Evolutionary conservation across 2,113 vertebrate species (phyloP).

Genomic region (Rhinoderma darwinii): DNA sequence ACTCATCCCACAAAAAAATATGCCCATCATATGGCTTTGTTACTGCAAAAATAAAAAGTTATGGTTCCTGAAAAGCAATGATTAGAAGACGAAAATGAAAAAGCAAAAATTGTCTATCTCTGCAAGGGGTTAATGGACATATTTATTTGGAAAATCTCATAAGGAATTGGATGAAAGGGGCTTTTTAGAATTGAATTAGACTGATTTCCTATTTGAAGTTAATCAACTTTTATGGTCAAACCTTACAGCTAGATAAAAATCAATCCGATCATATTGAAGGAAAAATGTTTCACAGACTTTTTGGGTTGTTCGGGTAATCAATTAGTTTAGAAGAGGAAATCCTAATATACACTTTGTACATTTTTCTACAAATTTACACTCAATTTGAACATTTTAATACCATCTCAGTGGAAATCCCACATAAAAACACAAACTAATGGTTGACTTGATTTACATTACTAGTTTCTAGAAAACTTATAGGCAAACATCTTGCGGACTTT

Average conservation of each 20-base stretch:
- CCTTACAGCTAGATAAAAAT: neutral
- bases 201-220: neutral
- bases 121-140: no score
- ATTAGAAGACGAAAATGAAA: no score
- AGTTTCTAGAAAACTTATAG: neutral
- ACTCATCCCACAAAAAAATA: no score
- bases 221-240: neutral
- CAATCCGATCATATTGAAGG: neutral
- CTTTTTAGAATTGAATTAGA: no score
- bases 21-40: no score
- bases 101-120: no score
- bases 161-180: no score
- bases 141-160: no score
- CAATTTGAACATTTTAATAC: neutral
- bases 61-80: no score
- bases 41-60: no score
- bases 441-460: neutral
- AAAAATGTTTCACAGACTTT: neutral
- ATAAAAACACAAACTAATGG: neutral
- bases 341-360: neutral
- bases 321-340: neutral
- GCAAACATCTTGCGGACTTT: no score
- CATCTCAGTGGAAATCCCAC: neutral
- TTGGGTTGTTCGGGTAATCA: neutral
- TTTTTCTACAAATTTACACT: neutral